phyloP scores from a whole-genome alignment of 2,797 vertebrate species.

The Gobionotothen gibberifrons region DNA sequence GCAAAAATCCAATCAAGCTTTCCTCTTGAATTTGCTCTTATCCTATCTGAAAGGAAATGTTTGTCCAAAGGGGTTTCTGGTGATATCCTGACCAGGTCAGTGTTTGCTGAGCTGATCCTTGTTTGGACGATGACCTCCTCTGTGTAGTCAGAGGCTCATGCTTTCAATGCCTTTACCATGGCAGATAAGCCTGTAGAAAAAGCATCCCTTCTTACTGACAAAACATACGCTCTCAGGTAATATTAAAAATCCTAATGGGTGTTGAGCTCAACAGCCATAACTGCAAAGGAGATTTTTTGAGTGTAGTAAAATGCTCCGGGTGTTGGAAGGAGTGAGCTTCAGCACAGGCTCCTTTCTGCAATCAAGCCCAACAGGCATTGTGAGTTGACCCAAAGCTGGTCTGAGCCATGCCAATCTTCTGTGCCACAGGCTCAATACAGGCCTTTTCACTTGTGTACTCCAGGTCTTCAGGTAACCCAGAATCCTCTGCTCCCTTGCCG shows the following conservation, averaged over 20 bases:
- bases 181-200: conserved; percentile 87
- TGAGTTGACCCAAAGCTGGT: conserved; percentile 85
- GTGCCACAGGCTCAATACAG: conserved; percentile 80
- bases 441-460: conserved; percentile 81
- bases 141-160: conserved; percentile 90
- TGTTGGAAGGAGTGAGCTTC: conserved; percentile 72
- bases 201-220: conserved; percentile 81
- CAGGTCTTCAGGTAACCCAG: conserved; percentile 78
- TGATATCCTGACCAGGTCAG: conserved; percentile 83
- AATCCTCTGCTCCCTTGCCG: conserved; percentile 76
- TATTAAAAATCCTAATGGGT: conserved; percentile 83
- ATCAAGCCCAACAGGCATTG: conserved; percentile 90
- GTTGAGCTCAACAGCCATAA: conserved; percentile 87
- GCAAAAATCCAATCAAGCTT: conserved; percentile 87
- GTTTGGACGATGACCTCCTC: conserved; percentile 86
- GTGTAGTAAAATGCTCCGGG: conserved; percentile 86
- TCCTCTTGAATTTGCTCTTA: conserved; percentile 78
- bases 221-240: conserved; percentile 76
- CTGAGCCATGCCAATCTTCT: conserved; percentile 82
- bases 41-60: conserved; percentile 78
- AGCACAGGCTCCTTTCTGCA: conserved; percentile 84
- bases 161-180: conserved; percentile 90
- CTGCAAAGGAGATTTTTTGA: conserved; percentile 87
- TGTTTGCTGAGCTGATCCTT: conserved; percentile 90
- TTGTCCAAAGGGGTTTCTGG: conserved; percentile 83